phyloP scores from a whole-genome alignment of 2,888 invertebrate genomes.

The Cyclophora punctaria region DNA sequence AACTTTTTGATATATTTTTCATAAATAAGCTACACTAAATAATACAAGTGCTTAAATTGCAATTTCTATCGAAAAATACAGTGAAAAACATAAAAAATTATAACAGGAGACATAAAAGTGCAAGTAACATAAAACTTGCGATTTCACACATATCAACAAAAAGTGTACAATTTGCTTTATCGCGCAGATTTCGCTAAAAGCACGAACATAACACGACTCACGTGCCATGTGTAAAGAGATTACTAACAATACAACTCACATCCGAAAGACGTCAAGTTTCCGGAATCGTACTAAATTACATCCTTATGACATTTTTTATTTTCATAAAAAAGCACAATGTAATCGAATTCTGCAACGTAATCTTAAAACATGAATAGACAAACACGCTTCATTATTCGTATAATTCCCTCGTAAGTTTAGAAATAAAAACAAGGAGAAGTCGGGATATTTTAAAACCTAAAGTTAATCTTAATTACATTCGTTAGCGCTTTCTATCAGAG shows the following conservation, averaged over 20 bases:
- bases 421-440: constrained; percentile 24
- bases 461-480: constrained; percentile 48
- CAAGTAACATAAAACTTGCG: not conserved
- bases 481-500: constrained; percentile 46
- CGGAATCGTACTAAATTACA: constrained; percentile 47
- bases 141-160: constrained; percentile 3
- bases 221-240: constrained; percentile 63
- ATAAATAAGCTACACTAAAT: too few relatives aligned
- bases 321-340: constrained; percentile 16
- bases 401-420: constrained; percentile 25
- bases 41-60: too few relatives aligned
- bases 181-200: constrained; percentile 48
- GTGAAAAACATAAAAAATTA: too few relatives aligned
- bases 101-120: not conserved
- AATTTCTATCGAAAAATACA: too few relatives aligned
- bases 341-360: constrained; percentile 40
- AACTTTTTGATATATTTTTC: too few relatives aligned
- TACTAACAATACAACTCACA: constrained; percentile 42
- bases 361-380: constrained; percentile 33
- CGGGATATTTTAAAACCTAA: constrained; percentile 12
- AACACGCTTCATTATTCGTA: constrained; percentile 30
- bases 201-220: constrained; percentile 62
- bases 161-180: constrained; percentile 32
- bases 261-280: constrained; percentile 51
- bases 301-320: not conserved